Conservation (phyloP, 2,888 invertebrate species). For the Clistopyga incitator region DNA sequence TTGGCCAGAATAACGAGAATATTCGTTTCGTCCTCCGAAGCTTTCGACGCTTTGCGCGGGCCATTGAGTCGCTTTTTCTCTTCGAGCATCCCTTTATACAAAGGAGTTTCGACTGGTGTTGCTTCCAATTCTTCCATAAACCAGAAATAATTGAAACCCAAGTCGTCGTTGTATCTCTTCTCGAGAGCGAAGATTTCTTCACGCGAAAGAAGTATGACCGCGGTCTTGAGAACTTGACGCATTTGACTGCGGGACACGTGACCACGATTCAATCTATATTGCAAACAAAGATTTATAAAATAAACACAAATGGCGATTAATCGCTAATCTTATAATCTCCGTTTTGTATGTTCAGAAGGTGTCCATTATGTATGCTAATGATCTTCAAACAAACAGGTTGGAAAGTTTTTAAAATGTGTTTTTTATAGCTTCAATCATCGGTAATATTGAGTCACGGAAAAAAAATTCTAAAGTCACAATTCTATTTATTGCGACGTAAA, state of each 20-base stretch:
- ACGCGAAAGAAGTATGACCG: constrained; percentile 88
- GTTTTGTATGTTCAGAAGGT: background rate
- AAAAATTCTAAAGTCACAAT: too few species aligned
- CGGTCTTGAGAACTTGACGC: constrained; percentile 89
- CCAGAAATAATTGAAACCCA: constrained; percentile 90
- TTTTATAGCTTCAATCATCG: background rate
- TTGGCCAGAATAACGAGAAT: constrained; percentile 90
- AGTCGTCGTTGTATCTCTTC: constrained; percentile 89
- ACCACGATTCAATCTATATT: constrained; percentile 88
- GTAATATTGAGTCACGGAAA: too few species aligned
- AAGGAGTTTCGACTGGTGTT: constrained; percentile 81
- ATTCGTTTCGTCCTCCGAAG: constrained; percentile 86
- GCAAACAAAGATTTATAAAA: constrained; percentile 1
- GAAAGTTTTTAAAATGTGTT: background rate
- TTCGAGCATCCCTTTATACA: constrained; percentile 82
- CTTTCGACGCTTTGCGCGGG: constrained; percentile 76
- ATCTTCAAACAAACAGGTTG: background rate
- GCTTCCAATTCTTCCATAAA: constrained; percentile 89
- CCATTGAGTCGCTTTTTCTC: constrained; percentile 82
- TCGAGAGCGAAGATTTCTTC: constrained; percentile 90
- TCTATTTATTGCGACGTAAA: too few species aligned
- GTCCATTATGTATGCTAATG: background rate
- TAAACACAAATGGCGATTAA: constrained; percentile 5
- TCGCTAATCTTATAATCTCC: background rate
- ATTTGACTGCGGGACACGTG: constrained; percentile 90